Percentiles rank a stretch among this genome's conserved stretches.
These are phyloP conservation scores for Silurus aristotelis DNA, from an alignment of 2,797 vertebrate genomes.

Conservation along the genomic window DNA sequence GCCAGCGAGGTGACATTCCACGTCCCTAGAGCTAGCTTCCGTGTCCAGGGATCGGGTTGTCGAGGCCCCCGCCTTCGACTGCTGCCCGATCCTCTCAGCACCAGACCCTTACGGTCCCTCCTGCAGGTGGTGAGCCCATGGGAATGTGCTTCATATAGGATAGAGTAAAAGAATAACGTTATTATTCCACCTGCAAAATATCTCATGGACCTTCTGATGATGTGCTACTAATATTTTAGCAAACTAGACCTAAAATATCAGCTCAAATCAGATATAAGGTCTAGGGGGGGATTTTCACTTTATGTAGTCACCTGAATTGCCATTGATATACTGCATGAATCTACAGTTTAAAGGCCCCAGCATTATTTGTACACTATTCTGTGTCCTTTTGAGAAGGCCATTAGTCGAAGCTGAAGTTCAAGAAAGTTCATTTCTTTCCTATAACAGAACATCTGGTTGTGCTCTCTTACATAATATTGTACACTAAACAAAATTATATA, in stretches of 20 bases:
- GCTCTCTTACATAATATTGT: background rate
- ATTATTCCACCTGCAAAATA: background rate
- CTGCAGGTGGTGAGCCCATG: too few species aligned
- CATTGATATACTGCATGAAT: background rate
- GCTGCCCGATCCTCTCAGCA: too few species aligned
- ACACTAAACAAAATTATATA: too few species aligned
- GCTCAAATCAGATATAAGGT: background rate
- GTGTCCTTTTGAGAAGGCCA: background rate
- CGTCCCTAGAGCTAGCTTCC: too few species aligned
- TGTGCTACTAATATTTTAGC: background rate
- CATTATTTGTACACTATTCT: background rate
- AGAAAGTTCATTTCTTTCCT: too few species aligned
- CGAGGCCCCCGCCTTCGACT: too few species aligned
- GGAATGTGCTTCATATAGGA: background rate
- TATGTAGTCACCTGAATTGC: background rate
- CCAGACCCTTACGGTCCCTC: too few species aligned
- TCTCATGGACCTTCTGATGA: background rate
- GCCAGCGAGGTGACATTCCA: too few species aligned
- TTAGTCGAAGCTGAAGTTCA: background rate
- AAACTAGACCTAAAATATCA: background rate
- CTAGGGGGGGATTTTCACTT: background rate
- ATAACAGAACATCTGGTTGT: background rate
- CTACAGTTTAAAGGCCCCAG: background rate
- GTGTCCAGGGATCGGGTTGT: too few species aligned
- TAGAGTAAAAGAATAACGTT: conserved; percentile 4